These are phyloP conservation scores for Acestrorhynchus altus DNA, from an alignment of 2,797 vertebrate species.

Conservation along the genomic window DNA sequence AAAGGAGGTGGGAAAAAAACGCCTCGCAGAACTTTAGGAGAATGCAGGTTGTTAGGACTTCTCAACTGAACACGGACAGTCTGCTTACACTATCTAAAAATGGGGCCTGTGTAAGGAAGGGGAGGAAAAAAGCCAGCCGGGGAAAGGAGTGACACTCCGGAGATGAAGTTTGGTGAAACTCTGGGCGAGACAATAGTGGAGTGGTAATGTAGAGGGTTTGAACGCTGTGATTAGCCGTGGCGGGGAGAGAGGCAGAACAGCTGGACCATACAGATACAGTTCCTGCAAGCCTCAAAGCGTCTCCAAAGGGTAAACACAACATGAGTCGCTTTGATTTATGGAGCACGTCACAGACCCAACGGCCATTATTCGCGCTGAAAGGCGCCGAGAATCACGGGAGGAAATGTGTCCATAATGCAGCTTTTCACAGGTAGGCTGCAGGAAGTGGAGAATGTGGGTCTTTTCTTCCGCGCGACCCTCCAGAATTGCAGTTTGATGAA, in stretches of 20 bases:
- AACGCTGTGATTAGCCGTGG: constrained; percentile 71
- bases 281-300: constrained; percentile 71
- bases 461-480: constrained; percentile 18
- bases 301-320: constrained; percentile 77
- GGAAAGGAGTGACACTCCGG: constrained; percentile 33
- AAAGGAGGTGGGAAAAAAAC: neutral
- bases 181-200: constrained; percentile 54
- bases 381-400: constrained; percentile 62
- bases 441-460: constrained; percentile 30
- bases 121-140: constrained; percentile 12
- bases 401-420: constrained; percentile 68
- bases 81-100: constrained; percentile 40
- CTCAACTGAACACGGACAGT: constrained; percentile 6
- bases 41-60: constrained; percentile 31
- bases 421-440: constrained; percentile 67
- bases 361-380: constrained; percentile 75
- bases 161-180: constrained; percentile 49
- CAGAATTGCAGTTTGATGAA: constrained; percentile 57
- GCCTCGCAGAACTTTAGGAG: neutral
- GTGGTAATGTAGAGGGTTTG: constrained; percentile 61
- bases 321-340: constrained; percentile 79
- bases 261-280: constrained; percentile 80
- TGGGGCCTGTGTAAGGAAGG: neutral
- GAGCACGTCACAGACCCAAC: constrained; percentile 68
- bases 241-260: constrained; percentile 67